Base-by-base conservation (phyloP, 2,113 vertebrate species). In the Lophura nycthemera region DNA sequence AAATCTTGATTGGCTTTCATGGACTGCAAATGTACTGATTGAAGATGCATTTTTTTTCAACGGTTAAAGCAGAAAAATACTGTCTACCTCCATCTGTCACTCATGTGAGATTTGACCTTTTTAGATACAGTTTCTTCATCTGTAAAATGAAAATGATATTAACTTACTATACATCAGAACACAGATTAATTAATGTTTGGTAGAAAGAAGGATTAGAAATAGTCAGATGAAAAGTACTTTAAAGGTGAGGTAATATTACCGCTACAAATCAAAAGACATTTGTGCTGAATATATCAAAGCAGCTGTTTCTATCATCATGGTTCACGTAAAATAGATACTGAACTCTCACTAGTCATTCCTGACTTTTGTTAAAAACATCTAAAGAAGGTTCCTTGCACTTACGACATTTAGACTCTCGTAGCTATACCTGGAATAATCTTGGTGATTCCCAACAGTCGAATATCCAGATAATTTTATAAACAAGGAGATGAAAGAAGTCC, bases 71-170 rank as follows among this genome's bases (percentile, higher is more conserved):
- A 29, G 66, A 86, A 57, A 13, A 52, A 47, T 72, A 63, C 43
- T 75, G 34, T 54, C 52, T 81, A 81, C 40, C 48, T 75, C 50
- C 76, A 90, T 84, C 52, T 86, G 57, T 74, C 83, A 89, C 74
- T 73, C 64, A 56, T 45, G 79, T 7, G 15, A 87, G 20, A 66
- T 36, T 38, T 92, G 71, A 95, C 50, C 75, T 93, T 96, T 94
- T 36, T 82, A 85, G 25, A 70, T 50, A 66, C 1, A 84, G 64
- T 80, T 94, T 91, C 78, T 87, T 87, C 50, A 93, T 71, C 64
- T 83, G 42, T 70, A 80, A 89, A 96, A 83, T 0, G 0, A 67
- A 83, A 93, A 93, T 63, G 69, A 11, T 80, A 89, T 93, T 93
- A 82, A 85, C 47, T 60, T 91, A 66, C 27, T 38, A 30, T 48